Base-by-base conservation (phyloP, 2,113 vertebrate genomes). In the Alethe diademata region DNA sequence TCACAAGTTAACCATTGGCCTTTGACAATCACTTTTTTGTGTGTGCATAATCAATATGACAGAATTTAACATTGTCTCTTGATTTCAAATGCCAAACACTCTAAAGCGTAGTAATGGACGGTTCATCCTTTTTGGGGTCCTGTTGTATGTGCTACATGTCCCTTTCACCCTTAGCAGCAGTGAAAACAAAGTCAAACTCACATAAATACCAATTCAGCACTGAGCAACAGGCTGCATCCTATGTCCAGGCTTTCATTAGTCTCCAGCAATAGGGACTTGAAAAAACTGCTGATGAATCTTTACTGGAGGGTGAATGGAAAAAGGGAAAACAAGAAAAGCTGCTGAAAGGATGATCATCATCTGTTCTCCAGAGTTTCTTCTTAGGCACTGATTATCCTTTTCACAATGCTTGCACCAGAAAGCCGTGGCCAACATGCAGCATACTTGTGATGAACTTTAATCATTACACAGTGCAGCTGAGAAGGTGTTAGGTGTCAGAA, bases 191-290 rank as follows among this genome's bases (percentile, higher is more conserved):
- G 17, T 53, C 53, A 69, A 19, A 76, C 20, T 84, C 45, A 6
- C 1, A 1, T 24, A 78, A 51, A 38, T 53, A 50, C 19, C 31
- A 70, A 0, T 69, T 73, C 31, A 42, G 47, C 0, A 0, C 50
- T 61, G 54, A 54, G 17, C 69, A 81, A 57, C 17, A 50, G 53
- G 25, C 69, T 88, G 56, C 66, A 48, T 78, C n/a, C 43, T 33
- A 11, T 22, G 8, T 47, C 40, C 33, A 50, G 50, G 5, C 50
- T 65, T 42, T 60, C 35, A 25, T 0, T 28, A 17, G 2, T 38
- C 72, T 80, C 42, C 62, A 79, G 45, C 33, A 50, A 53, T 0
- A 57, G 24, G 5, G 51, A 51, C 33, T 75, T 70, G 15, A 57
- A 58, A 47, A 14, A 50, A 22, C 8, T 53, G 36, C 24, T 73